A percentile compares a stretch with the other conserved stretches of the same genome.
Evolutionary conservation across 1,140 invertebrate genomes (phyloP).

Genomic region (Heliconius melpomene): DNA sequence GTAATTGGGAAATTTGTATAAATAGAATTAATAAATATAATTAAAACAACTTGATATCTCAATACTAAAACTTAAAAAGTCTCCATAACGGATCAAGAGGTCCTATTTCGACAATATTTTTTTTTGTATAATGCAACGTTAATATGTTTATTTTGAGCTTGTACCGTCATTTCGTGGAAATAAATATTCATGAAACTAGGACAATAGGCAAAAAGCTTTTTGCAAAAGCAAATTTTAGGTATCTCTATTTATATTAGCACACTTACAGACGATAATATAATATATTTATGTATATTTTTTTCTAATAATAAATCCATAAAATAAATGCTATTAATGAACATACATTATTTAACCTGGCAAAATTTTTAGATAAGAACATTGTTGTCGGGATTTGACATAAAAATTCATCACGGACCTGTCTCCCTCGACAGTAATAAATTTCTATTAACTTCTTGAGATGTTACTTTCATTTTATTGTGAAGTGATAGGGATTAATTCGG

Average conservation of each 20-base stretch:
- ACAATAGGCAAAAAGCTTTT: slow-evolving; percentile 37
- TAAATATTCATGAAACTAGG: slow-evolving; percentile 38
- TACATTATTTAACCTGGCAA: neutral
- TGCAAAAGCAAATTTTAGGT: slow-evolving; percentile 32
- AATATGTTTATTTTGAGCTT: neutral
- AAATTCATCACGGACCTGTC: slow-evolving; percentile 58
- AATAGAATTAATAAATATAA: too few relatives aligned
- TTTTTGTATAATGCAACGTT: neutral
- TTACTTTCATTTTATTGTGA: slow-evolving; percentile 78
- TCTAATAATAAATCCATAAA: neutral
- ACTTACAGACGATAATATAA: neutral
- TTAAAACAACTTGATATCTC: too few relatives aligned
- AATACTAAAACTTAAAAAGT: too few relatives aligned
- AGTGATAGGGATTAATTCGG: slow-evolving; percentile 79
- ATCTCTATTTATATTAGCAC: neutral
- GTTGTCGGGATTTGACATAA: slow-evolving; percentile 42
- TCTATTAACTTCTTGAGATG: slow-evolving; percentile 78
- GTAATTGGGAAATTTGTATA: too few relatives aligned
- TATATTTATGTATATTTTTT: neutral
- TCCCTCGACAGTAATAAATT: slow-evolving; percentile 71
- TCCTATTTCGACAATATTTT: neutral
- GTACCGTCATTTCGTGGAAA: slow-evolving; percentile 32
- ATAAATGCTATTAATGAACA: neutral
- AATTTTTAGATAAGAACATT: neutral
- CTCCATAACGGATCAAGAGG: too few relatives aligned